Percentiles rank a stretch among this genome's conserved stretches.
phyloP scores from a whole-genome alignment of 2,797 vertebrate genomes.

The Sus cebifrons region DNA sequence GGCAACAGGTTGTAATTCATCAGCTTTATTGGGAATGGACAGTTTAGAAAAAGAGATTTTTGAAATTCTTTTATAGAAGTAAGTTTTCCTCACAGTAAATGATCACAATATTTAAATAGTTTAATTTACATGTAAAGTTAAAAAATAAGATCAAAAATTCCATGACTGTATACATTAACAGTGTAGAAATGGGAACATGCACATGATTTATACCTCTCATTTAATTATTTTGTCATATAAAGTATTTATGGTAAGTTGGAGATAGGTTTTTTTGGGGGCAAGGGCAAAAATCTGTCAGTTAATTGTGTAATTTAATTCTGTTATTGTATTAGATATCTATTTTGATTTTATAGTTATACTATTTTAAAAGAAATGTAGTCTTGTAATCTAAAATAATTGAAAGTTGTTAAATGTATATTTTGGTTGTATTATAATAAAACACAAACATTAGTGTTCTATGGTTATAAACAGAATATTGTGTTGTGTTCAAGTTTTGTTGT shows the following conservation, averaged over 20 bases:
- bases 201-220: slow-evolving; percentile 62
- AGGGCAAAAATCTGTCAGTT: slow-evolving; percentile 72
- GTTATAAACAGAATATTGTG: slow-evolving; percentile 60
- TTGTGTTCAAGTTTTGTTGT: slow-evolving; percentile 68
- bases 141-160: slow-evolving; percentile 38
- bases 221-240: slow-evolving; percentile 79
- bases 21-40: neutral
- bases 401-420: slow-evolving; percentile 84
- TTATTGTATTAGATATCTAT: slow-evolving; percentile 51
- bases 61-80: slow-evolving; percentile 55
- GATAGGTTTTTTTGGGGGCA: neutral
- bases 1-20: neutral
- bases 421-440: slow-evolving; percentile 81
- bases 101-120: slow-evolving; percentile 32
- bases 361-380: slow-evolving; percentile 71
- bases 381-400: slow-evolving; percentile 75
- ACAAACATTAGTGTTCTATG: slow-evolving; percentile 66
- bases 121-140: slow-evolving; percentile 29
- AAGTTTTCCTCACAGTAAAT: neutral
- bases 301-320: slow-evolving; percentile 72
- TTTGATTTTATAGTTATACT: slow-evolving; percentile 71
- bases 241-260: slow-evolving; percentile 77
- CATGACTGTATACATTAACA: slow-evolving; percentile 49
- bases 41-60: neutral
- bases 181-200: neutral